phyloP scores from a whole-genome alignment of 2,888 invertebrate species.

The Aproaerema taeniolella region DNA sequence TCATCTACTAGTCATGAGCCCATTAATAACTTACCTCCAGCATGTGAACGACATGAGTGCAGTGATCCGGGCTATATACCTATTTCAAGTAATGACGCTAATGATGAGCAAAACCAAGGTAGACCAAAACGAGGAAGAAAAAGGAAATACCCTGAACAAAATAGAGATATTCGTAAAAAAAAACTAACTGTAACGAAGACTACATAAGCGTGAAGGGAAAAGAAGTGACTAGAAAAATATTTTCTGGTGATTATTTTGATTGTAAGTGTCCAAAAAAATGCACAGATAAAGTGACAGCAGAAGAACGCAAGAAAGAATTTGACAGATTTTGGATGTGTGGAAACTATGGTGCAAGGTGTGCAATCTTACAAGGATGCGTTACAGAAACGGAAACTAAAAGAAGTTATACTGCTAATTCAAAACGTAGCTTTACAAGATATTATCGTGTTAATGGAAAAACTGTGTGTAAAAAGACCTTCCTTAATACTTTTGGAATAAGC shows the following conservation, averaged over 20 bases:
- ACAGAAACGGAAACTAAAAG: neutral
- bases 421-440: neutral
- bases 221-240: neutral
- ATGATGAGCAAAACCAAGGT: no score
- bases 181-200: neutral
- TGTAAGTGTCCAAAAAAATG: neutral
- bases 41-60: no score
- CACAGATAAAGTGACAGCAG: neutral
- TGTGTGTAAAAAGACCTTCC: neutral
- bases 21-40: no score
- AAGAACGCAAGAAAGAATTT: neutral
- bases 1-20: no score
- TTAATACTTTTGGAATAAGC: neutral
- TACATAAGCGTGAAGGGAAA: neutral
- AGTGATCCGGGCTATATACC: no score
- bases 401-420: neutral
- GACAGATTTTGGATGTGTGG: neutral
- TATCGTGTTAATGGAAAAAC: neutral
- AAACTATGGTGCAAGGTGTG: neutral
- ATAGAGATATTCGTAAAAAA: neutral
- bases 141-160: neutral
- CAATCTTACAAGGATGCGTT: neutral
- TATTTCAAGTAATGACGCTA: no score
- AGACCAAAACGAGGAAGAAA: no score
- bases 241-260: neutral